Evolutionary conservation across 1,140 invertebrate genomes (phyloP).

Genomic region (Heterodera carotae): DNA sequence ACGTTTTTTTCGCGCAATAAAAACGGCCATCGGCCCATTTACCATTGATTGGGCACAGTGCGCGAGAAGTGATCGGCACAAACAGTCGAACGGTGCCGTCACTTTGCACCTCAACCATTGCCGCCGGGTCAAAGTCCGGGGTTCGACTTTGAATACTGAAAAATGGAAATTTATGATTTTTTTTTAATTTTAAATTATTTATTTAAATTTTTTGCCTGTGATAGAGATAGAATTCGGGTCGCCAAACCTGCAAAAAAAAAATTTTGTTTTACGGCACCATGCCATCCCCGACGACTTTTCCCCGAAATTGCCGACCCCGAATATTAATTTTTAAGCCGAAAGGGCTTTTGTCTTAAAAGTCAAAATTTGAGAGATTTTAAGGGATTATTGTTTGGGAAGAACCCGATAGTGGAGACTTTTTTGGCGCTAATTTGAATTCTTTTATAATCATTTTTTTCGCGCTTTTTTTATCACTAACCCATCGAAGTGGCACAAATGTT

Average conservation of each 20-base stretch:
- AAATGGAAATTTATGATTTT: neutral
- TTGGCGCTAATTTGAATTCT: too few species aligned
- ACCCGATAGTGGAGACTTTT: too few species aligned
- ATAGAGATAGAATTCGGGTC: slow-evolving; percentile 63
- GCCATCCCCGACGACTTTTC: too few species aligned
- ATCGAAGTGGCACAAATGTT: slow-evolving; percentile 60
- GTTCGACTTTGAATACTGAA: slow-evolving; percentile 60
- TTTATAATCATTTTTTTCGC: too few species aligned
- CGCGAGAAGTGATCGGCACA: slow-evolving; percentile 62
- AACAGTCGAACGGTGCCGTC: slow-evolving; percentile 62
- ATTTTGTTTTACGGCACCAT: too few species aligned
- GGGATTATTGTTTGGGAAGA: too few species aligned
- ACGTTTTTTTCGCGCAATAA: too few species aligned
- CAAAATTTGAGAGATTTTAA: too few species aligned
- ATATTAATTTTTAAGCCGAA: too few species aligned
- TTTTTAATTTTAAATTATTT: neutral
- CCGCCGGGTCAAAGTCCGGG: slow-evolving; percentile 58
- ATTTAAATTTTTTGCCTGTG: slow-evolving; percentile 36
- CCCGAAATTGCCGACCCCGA: too few species aligned
- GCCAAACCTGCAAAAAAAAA: slow-evolving; percentile 47
- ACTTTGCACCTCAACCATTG: slow-evolving; percentile 52
- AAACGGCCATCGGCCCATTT: too few species aligned
- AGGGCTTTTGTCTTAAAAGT: too few species aligned
- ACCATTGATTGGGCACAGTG: slow-evolving; percentile 62
- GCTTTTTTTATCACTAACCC: slow-evolving; percentile 35